phyloP scores from a whole-genome alignment of 2,113 vertebrate genomes.

The Chaetops frenatus region DNA sequence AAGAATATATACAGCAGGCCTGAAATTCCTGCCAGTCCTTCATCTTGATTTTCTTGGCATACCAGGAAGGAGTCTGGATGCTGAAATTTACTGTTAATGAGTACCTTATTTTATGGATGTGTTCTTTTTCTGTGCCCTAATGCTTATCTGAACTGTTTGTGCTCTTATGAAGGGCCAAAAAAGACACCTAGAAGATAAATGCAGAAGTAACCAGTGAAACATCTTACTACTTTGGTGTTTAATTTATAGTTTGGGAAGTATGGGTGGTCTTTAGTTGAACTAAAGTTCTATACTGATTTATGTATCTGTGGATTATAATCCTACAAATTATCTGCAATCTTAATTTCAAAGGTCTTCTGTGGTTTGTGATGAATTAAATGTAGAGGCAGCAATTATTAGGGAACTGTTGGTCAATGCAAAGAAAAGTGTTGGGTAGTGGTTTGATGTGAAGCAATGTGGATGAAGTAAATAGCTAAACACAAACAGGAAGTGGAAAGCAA shows the following conservation, averaged over 20 bases:
- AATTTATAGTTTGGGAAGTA: not conserved
- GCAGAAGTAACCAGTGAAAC: not conserved
- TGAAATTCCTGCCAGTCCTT: slow-evolving; percentile 46
- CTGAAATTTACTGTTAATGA: slow-evolving; percentile 38
- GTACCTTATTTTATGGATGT: slow-evolving; percentile 8
- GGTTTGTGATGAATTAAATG: not conserved
- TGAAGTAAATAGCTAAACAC: not conserved
- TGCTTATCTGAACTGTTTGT: not conserved
- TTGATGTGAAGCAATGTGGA: not conserved
- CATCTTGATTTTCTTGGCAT: slow-evolving; percentile 55
- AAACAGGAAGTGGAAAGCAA: not conserved
- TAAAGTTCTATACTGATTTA: not conserved
- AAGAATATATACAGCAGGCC: slow-evolving; percentile 23
- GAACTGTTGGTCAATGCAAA: not conserved
- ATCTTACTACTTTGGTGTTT: not conserved
- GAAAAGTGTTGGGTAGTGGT: not conserved
- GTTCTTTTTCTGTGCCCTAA: not conserved
- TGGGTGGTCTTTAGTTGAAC: not conserved
- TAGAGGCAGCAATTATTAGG: not conserved
- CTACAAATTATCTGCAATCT: not conserved
- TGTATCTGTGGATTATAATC: not conserved
- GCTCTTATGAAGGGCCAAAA: slow-evolving; percentile 21
- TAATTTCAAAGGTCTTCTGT: not conserved
- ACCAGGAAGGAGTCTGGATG: not conserved
- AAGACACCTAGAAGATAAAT: not conserved